A percentile compares a stretch with the other conserved stretches of the same genome.
Conservation (phyloP, 2,113 vertebrate species). For the Triplophysa rosa region DNA sequence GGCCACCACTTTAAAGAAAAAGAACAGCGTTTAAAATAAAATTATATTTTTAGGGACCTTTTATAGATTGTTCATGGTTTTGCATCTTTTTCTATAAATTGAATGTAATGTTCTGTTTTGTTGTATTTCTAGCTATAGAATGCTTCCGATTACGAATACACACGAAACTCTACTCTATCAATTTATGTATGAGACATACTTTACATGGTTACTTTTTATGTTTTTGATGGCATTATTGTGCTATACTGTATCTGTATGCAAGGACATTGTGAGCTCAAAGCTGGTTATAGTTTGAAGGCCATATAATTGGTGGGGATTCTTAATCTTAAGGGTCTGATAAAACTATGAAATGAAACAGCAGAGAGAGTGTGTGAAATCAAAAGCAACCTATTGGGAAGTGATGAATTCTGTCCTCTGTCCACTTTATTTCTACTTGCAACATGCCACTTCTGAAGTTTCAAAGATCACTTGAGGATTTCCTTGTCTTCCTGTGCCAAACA, state of each 20-base stretch:
- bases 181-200: not conserved
- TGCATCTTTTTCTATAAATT: too few species aligned
- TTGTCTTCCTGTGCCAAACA: not conserved
- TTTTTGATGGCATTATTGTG: not conserved
- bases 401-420: not conserved
- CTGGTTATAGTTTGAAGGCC: not conserved
- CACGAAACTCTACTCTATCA: too few species aligned
- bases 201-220: not conserved
- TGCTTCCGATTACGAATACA: too few species aligned
- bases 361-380: not conserved
- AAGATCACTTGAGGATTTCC: not conserved
- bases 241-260: not conserved
- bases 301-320: not conserved
- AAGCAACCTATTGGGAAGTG: not conserved
- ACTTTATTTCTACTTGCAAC: not conserved
- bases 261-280: not conserved
- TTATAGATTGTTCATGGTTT: too few species aligned
- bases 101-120: too few species aligned
- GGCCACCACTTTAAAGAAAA: not conserved
- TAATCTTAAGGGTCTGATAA: not conserved
- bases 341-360: constrained; percentile 3
- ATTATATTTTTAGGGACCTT: too few species aligned
- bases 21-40: not conserved
- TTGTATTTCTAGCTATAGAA: too few species aligned
- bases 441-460: not conserved